Conservation (phyloP, 2,797 vertebrate species). For the Takifugu rubripes region DNA sequence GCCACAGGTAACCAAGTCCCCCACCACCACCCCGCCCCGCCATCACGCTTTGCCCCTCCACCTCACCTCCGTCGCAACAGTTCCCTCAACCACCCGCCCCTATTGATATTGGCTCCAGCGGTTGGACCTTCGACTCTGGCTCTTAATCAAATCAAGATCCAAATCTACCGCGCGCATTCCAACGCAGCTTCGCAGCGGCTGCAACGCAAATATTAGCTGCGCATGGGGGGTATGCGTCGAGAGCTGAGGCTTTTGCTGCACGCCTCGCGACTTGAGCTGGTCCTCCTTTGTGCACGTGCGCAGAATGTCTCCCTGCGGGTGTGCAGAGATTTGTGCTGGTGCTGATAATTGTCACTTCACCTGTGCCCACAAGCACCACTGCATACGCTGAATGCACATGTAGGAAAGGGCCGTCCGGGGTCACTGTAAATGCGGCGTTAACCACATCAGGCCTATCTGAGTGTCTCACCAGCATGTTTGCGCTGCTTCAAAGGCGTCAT, state of each 20-base stretch:
- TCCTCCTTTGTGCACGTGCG: constrained; percentile 47
- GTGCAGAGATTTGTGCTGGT: constrained; percentile 26
- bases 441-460: constrained; percentile 48
- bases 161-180: constrained; percentile 74
- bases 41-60: constrained; percentile 57
- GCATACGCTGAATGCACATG: background rate
- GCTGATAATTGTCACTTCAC: constrained; percentile 23
- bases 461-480: constrained; percentile 41
- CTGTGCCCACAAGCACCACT: constrained; percentile 2
- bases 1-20: constrained; percentile 81
- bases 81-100: constrained; percentile 48
- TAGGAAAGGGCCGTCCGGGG: constrained; percentile 15
- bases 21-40: constrained; percentile 21
- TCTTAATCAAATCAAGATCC: constrained; percentile 89
- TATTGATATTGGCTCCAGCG: constrained; percentile 47
- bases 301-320: constrained; percentile 30
- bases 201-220: constrained; percentile 71
- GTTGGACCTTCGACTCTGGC: constrained; percentile 70
- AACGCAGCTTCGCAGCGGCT: constrained; percentile 54
- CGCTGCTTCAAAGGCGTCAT: constrained; percentile 26
- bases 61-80: constrained; percentile 57
- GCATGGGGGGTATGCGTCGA: constrained; percentile 62
- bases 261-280: constrained; percentile 50
- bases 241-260: constrained; percentile 58
- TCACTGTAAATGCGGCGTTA: constrained; percentile 31